A percentile compares a stretch with the other conserved stretches of the same genome.
These are phyloP conservation scores for Trichonephila clavipes DNA, from an alignment of 1,140 invertebrate species.

Conservation along the genomic window DNA sequence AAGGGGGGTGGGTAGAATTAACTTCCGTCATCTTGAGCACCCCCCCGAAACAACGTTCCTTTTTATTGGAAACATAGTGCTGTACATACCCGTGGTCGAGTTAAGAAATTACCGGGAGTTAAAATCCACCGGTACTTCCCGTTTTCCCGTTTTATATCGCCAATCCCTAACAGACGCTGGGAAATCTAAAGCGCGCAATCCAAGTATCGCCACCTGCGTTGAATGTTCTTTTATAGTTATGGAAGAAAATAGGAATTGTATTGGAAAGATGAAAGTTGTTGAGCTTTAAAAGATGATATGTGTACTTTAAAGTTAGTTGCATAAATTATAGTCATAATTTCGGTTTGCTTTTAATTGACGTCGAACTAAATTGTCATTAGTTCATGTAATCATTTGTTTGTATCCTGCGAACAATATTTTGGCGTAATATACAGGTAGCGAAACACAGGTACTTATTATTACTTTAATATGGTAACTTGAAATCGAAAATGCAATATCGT, in stretches of 20 bases:
- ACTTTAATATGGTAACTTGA: no score
- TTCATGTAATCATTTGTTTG: no score
- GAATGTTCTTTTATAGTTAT: background rate
- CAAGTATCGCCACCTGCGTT: background rate
- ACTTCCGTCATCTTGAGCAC: slow-evolving; percentile 51
- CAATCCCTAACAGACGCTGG: background rate
- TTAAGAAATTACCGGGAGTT: slow-evolving; percentile 12
- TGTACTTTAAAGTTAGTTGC: no score
- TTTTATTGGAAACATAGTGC: slow-evolving; percentile 14
- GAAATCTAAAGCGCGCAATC: background rate
- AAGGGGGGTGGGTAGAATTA: slow-evolving; percentile 12
- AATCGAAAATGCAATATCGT: no score
- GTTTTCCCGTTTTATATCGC: background rate
- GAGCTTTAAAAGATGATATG: no score
- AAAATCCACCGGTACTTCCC: background rate
- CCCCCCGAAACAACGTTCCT: background rate
- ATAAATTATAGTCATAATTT: no score
- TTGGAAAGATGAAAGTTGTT: background rate
- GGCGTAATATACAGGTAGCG: no score
- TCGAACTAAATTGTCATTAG: no score
- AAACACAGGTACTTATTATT: no score
- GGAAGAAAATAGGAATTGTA: background rate
- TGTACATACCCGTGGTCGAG: background rate
- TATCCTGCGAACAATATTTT: no score
- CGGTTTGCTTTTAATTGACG: no score